Evolutionary conservation across 2,797 vertebrate genomes (phyloP).

Genomic region (Lepus oiostolus): DNA sequence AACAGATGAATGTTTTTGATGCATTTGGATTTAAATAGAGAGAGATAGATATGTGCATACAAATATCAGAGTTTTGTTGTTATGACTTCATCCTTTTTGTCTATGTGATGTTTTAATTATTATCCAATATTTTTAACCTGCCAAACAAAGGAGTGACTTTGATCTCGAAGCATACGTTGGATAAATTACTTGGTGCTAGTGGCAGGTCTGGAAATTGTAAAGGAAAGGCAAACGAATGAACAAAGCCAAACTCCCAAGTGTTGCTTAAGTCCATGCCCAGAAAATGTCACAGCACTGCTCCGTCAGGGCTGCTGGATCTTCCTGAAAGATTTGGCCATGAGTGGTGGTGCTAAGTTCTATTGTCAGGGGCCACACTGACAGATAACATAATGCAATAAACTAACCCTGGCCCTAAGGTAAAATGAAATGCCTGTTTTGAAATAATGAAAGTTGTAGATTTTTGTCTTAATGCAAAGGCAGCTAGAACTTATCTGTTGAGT

Average conservation of each 20-base stretch:
- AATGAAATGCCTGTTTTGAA: conserved; percentile 65
- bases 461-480: conserved; percentile 20
- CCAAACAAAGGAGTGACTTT: conserved; percentile 57
- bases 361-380: conserved; percentile 35
- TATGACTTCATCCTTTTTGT: conserved; percentile 13
- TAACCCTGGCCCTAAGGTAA: background rate
- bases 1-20: background rate
- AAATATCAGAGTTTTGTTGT: background rate
- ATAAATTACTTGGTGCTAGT: conserved; percentile 53
- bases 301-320: conserved; percentile 45
- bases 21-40: background rate
- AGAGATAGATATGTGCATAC: background rate
- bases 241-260: conserved; percentile 69
- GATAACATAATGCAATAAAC: conserved; percentile 29
- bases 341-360: conserved; percentile 32
- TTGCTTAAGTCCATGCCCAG: conserved; percentile 74
- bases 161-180: conserved; percentile 50
- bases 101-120: conserved; percentile 45
- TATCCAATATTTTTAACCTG: conserved; percentile 1
- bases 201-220: conserved; percentile 79
- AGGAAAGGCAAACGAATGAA: conserved; percentile 58
- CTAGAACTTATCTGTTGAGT: conserved; percentile 56
- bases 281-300: conserved; percentile 64
- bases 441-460: background rate
- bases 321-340: conserved; percentile 62